These are phyloP conservation scores for Atherinomorus stipes DNA, from an alignment of 2,113 vertebrate genomes.

Conservation along the genomic window DNA sequence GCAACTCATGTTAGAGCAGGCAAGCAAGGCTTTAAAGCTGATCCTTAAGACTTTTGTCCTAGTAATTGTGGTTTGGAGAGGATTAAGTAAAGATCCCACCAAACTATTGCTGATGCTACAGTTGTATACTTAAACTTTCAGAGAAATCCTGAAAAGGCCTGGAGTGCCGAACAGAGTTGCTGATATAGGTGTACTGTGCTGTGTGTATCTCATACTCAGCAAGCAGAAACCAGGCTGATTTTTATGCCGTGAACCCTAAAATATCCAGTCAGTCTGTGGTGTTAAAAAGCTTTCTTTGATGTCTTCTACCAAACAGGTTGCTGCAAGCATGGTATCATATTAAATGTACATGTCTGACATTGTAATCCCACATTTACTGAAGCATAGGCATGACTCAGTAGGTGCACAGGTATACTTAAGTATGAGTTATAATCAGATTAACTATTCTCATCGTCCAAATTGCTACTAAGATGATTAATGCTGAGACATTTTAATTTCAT, in stretches of 20 bases:
- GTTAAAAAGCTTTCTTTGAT: too few relatives aligned
- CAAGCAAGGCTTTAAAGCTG: neutral
- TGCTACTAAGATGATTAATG: conserved; percentile 1
- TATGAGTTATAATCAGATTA: conserved; percentile 40
- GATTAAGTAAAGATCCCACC: neutral
- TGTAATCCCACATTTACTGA: neutral
- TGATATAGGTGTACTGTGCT: neutral
- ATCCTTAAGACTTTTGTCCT: conserved; percentile 1
- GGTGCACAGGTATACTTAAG: neutral
- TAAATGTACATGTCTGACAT: neutral
- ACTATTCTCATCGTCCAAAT: conserved; percentile 24
- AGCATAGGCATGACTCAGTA: neutral
- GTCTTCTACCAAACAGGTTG: neutral
- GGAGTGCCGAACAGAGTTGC: too few relatives aligned
- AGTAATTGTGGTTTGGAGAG: neutral
- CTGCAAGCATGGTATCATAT: neutral
- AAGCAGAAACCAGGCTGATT: too few relatives aligned
- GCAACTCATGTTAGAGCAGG: neutral
- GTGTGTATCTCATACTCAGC: neutral
- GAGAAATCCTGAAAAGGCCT: neutral
- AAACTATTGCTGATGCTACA: neutral
- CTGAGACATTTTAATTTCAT: conserved; percentile 36
- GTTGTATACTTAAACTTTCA: neutral
- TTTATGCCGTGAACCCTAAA: too few relatives aligned
- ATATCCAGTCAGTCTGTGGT: too few relatives aligned